A percentile compares a stretch with the other conserved stretches of the same genome.
Conservation (phyloP, 2,113 vertebrate species). For the Lagopus leucura region DNA sequence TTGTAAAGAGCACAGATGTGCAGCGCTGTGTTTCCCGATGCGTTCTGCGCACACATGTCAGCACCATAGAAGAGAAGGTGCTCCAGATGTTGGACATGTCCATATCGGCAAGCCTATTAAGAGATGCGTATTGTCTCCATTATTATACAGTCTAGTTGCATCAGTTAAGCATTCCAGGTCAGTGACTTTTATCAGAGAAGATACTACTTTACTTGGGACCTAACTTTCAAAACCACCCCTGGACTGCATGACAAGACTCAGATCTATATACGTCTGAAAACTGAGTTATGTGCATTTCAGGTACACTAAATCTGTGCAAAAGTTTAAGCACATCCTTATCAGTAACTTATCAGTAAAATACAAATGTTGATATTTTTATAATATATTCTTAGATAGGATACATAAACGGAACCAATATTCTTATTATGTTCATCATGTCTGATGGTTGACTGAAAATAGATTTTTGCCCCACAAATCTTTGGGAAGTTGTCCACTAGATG, state of each 20-base stretch:
- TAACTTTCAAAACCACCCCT: not conserved
- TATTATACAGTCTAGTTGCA: not conserved
- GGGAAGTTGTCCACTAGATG: not conserved
- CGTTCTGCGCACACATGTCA: slow-evolving; percentile 87
- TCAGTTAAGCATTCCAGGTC: not conserved
- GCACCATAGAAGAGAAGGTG: slow-evolving; percentile 89
- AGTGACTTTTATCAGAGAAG: not conserved
- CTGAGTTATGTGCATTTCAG: rapidly evolving
- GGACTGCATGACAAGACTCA: not conserved
- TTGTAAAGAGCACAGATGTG: slow-evolving; percentile 92
- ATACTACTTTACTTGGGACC: not conserved
- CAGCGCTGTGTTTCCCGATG: slow-evolving; percentile 87
- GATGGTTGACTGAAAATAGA: rapidly evolving
- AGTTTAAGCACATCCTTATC: not conserved
- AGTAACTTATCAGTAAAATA: not conserved
- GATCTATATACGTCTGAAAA: not conserved
- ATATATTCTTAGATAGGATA: not conserved
- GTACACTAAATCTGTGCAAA: not conserved
- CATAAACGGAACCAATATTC: not conserved
- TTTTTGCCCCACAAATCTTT: not conserved
- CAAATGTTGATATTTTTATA: not conserved
- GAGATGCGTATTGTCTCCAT: not conserved
- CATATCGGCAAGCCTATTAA: slow-evolving; percentile 84
- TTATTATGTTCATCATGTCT: not conserved
- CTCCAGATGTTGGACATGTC: slow-evolving; percentile 85